A percentile compares a stretch with the other conserved stretches of the same genome.
Evolutionary conservation across 1,140 invertebrate species (phyloP).

Genomic region (Drosophila kanapiae): DNA sequence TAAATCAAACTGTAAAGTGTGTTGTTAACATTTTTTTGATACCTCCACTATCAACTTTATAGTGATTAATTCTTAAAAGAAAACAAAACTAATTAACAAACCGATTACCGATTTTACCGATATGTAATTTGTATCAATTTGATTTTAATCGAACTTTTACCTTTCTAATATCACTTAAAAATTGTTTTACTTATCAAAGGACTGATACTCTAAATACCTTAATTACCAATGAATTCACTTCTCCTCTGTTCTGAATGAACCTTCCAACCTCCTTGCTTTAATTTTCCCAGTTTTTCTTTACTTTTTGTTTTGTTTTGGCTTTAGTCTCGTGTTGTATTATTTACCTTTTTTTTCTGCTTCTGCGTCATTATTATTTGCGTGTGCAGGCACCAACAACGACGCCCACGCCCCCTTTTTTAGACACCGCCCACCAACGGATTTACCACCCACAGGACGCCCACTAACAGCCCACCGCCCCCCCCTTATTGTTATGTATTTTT

Average conservation of each 20-base stretch:
- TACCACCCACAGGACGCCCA: background rate
- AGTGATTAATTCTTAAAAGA: too few species aligned
- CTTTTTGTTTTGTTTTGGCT: slow-evolving; percentile 20
- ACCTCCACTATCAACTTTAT: too few species aligned
- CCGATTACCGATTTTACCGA: too few species aligned
- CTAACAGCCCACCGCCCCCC: slow-evolving; percentile 6
- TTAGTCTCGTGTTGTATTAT: slow-evolving; percentile 50
- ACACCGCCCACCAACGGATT: slow-evolving; percentile 30
- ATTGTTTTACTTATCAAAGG: background rate
- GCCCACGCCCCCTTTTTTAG: slow-evolving; percentile 49
- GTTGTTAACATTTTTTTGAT: too few species aligned
- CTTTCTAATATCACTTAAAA: background rate
- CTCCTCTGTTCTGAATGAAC: background rate
- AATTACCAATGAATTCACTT: slow-evolving; percentile 3
- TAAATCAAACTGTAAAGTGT: too few species aligned
- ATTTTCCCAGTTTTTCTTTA: slow-evolving; percentile 21
- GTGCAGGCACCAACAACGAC: slow-evolving; percentile 43
- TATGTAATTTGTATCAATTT: background rate
- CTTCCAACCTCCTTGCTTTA: background rate
- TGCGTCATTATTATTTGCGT: slow-evolving; percentile 70
- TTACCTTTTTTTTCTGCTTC: slow-evolving; percentile 33
- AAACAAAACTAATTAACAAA: too few species aligned
- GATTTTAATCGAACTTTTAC: background rate
- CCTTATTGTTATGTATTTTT: slow-evolving; percentile 54
- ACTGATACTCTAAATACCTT: background rate